Evolutionary conservation across 2,113 vertebrate species (phyloP), one percentile per base, ranked within the genome.

Genomic region (Maccullochella peelii): DNA sequence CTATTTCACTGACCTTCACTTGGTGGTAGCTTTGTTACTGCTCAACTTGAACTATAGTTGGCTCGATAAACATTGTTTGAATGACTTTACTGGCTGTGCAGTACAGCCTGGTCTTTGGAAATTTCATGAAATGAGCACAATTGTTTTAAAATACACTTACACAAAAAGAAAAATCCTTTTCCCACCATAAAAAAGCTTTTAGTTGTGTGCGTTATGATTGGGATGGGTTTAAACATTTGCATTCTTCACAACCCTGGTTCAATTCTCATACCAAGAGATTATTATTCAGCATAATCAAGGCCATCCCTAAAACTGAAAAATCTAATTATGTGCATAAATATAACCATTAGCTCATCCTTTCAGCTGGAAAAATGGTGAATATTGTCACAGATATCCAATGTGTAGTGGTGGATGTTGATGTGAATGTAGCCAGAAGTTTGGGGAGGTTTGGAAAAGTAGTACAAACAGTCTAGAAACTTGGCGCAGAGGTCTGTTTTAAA

Each of bases 1-100:
- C 10, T 8, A 10, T 66, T 73, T 73, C 49, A 0, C 70, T 11
- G 84, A 85, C 84, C 86, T 88, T 88, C 75, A 42, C 67, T 54
- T 1, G 18, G 62, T 69, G 42, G 36, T 33, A 16, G 52, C 80
- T 80, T 52, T 69, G 73, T 80, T 50, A 70, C 16, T 3, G 59
- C 18, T 67, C n/a, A 69, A 58, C 54, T 47, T 47, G 27, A 79
- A 61, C 70, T 6, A 30, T 2, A n/a, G 77, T 21, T 40, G 30
- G 5, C 63, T 58, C 27, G 23, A 58, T 70, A 66, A 87, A 87
- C 44, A 33, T 4, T 0, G 38, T 50, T 57, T 72, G 55, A 42
- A 58, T 27, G 23, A 40, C 62, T 50, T 54, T 6, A 33, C 61
- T 11, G 82, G 25, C 36, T 54, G 40, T 42, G 25, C 55, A 14